Conservation (phyloP, 2,113 vertebrate species). For the Microtus oregoni region DNA sequence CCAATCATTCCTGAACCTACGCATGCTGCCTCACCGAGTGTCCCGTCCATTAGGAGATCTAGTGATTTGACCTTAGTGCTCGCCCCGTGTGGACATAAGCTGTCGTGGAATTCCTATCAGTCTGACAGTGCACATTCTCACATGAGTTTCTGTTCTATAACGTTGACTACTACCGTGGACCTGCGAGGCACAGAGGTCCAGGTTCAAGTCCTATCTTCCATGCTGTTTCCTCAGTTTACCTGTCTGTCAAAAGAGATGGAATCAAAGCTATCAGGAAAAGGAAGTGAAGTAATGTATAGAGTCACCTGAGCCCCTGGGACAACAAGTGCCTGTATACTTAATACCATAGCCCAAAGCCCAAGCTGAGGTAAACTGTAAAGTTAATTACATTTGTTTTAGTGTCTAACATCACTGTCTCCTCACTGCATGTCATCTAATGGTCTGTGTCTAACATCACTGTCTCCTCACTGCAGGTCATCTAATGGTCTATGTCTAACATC, state of each 20-base stretch:
- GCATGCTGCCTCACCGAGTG: not conserved
- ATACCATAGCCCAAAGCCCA: not conserved
- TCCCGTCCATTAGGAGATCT: conserved; percentile 53
- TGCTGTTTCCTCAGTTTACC: not conserved
- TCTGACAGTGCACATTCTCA: not conserved
- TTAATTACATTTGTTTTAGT: not conserved
- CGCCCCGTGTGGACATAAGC: not conserved
- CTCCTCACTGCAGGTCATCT: too few relatives aligned
- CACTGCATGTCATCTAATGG: not conserved
- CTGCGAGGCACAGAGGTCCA: not conserved
- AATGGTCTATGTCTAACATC: not conserved
- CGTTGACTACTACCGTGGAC: not conserved
- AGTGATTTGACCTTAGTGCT: conserved; percentile 51
- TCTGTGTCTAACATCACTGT: not conserved
- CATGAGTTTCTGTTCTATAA: not conserved
- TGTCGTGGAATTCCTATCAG: not conserved
- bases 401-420: not conserved
- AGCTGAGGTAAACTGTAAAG: not conserved
- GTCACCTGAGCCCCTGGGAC: not conserved
- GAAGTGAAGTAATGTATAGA: not conserved
- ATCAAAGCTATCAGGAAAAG: not conserved
- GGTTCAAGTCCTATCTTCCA: not conserved
- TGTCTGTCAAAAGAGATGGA: not conserved
- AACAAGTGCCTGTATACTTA: not conserved
- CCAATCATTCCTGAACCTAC: conserved; percentile 31